Percentiles rank a stretch among this genome's conserved stretches.
Evolutionary conservation across 2,888 invertebrate species (phyloP).

Genomic region (Cactoblastis cactorum): DNA sequence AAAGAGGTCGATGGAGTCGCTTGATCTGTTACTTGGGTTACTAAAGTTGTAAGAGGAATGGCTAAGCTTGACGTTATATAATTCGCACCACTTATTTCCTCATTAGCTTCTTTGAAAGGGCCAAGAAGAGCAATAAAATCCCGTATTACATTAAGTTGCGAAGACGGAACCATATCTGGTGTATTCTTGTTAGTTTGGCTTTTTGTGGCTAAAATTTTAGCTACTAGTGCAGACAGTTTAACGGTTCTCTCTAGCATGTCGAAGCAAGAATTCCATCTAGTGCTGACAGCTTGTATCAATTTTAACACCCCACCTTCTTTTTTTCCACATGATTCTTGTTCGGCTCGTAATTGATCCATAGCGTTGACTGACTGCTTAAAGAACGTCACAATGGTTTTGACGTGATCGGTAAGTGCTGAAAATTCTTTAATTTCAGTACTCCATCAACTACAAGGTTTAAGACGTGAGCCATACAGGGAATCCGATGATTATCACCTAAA

Average conservation of each 20-base stretch:
- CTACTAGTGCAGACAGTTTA: conserved; percentile 28
- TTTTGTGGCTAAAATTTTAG: conserved; percentile 25
- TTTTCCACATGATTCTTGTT: conserved; percentile 21
- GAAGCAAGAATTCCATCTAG: conserved; percentile 33
- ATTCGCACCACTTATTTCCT: conserved; percentile 23
- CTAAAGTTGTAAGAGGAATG: conserved; percentile 24
- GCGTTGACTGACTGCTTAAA: conserved; percentile 36
- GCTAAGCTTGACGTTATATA: conserved; percentile 25
- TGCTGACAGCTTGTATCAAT: conserved; percentile 21
- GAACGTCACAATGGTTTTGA: conserved; percentile 36
- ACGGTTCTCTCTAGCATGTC: conserved; percentile 32
- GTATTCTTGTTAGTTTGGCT: too few relatives aligned
- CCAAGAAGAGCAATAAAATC: conserved; percentile 22
- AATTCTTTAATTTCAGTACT: too few relatives aligned
- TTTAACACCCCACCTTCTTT: conserved; percentile 35
- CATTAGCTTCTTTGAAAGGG: conserved; percentile 26
- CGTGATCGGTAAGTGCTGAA: conserved; percentile 28
- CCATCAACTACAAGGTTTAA: neutral
- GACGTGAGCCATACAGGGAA: neutral
- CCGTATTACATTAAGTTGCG: conserved; percentile 19
- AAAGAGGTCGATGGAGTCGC: conserved; percentile 22
- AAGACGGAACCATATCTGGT: conserved; percentile 29
- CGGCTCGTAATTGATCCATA: conserved; percentile 34
- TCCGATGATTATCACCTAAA: neutral
- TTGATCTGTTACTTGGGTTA: conserved; percentile 23